Evolutionary conservation across 2,113 vertebrate species (phyloP), one percentile per base, ranked within the genome.

Genomic region (Clarias batrachus): DNA sequence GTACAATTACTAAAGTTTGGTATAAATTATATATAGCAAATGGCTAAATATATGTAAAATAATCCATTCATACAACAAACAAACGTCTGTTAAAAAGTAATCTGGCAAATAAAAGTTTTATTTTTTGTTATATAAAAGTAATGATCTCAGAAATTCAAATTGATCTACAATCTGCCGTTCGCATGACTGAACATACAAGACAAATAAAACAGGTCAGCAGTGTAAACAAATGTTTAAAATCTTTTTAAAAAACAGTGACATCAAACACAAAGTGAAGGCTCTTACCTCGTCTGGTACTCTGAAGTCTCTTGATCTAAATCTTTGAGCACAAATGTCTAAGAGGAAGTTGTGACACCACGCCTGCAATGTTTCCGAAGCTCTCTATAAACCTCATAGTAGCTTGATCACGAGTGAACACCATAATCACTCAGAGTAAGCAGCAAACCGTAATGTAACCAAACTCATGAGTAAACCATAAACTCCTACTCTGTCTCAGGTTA

Each of bases 271-370:
- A 25, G 33, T 89, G 89, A 74, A 68, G 94, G 92, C 91, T 94
- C 93, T 93, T 90, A 90, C 93, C 90, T 84, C 65, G 62, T 89
- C n/a, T 86, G 74, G 78, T 82, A 81, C 82, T 86, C 89, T 77
- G 91, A 91, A 85, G 7, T 87, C 88, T 88, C 79, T 70, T 57
- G 91, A 91, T 93, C 90, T 88, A 87, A 86, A 83, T 90, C 88
- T 83, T 88, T 82, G 87, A 71, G 91, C 90, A 90, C 89, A 92
- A 95, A 94, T 48, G 48, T 48, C 48, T 48, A 48, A 48, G 48
- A 95, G 95, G 95, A 96, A 95, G 89, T 85, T 90, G 90, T 93
- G 92, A 93, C 62, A 70, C 63, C 86, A 86, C 85, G 88, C 87
- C 56, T 91, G 91, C 82, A 90, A 63, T 27, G 48, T 79, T 91